Conservation (phyloP, 2,888 invertebrate genomes). For the Cryptocephalus primarius region DNA sequence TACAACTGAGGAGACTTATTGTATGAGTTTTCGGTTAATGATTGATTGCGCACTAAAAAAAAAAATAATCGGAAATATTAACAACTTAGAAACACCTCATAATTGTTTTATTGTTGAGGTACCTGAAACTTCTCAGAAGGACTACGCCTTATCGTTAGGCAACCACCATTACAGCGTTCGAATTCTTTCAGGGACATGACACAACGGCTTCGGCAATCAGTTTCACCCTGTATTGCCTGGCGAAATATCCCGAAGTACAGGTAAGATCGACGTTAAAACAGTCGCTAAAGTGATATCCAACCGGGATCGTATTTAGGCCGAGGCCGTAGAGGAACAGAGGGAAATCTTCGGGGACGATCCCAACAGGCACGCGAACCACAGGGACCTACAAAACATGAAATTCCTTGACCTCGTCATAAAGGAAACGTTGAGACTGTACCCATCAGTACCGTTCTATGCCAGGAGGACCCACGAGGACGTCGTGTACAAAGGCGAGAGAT, state of each 20-base stretch:
- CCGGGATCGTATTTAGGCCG: constrained; percentile 4
- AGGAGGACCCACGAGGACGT: constrained; percentile 34
- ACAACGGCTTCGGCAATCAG: constrained; percentile 38
- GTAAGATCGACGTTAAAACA: constrained; percentile 8
- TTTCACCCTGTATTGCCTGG: constrained; percentile 35
- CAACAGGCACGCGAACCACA: constrained; percentile 5
- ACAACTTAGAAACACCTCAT: no score
- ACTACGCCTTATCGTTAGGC: no score
- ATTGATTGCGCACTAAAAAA: no score
- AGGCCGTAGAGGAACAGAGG: constrained; percentile 11
- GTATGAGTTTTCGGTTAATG: no score
- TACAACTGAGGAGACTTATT: no score
- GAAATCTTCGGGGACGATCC: constrained; percentile 11
- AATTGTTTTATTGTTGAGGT: no score
- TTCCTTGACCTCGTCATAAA: constrained; percentile 19
- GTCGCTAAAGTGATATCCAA: no score
- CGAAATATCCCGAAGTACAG: constrained; percentile 34
- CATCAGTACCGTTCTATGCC: constrained; percentile 28
- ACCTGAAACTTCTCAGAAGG: no score
- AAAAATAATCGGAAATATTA: no score
- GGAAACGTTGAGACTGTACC: constrained; percentile 13
- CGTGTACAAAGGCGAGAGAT: constrained; percentile 11
- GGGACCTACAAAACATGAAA: constrained; percentile 17
- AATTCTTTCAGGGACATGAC: constrained; percentile 35
- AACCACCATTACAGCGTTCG: no score